Conservation (phyloP, 2,113 vertebrate species). For the Phoxinus phoxinus region DNA sequence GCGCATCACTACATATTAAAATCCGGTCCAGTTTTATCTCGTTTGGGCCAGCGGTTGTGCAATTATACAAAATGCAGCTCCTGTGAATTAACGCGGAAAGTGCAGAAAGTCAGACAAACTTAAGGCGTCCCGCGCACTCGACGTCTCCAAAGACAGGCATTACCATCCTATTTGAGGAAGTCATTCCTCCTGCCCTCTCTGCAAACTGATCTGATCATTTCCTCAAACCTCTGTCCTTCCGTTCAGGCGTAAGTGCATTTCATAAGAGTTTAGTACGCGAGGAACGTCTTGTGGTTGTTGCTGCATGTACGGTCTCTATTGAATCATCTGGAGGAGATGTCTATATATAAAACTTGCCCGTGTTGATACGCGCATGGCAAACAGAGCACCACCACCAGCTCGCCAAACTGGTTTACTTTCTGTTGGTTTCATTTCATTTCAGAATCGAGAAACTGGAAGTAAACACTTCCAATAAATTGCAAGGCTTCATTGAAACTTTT, state of each 20-base stretch:
- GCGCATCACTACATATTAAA: slow-evolving; percentile 57
- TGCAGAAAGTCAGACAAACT: slow-evolving; percentile 6
- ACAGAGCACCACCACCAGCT: background rate
- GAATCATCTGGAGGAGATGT: slow-evolving; percentile 19
- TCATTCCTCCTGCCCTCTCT: slow-evolving; percentile 14
- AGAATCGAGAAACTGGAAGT: background rate
- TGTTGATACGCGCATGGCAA: slow-evolving; percentile 27
- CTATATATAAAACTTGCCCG: slow-evolving; percentile 69
- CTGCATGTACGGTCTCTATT: slow-evolving; percentile 8
- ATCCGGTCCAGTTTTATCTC: slow-evolving; percentile 68
- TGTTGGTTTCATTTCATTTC: background rate
- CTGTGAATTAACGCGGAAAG: background rate
- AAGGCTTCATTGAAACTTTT: background rate
- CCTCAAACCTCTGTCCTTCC: slow-evolving; percentile 35
- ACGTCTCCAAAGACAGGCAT: slow-evolving; percentile 6
- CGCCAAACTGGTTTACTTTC: background rate
- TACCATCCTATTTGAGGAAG: slow-evolving; percentile 32
- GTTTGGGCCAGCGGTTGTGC: slow-evolving; percentile 52
- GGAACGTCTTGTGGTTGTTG: background rate
- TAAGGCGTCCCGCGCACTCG: background rate
- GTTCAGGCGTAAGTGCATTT: slow-evolving; percentile 4
- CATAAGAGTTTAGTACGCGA: background rate
- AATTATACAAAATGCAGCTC: background rate
- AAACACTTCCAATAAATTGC: background rate
- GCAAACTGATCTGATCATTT: background rate